A percentile compares a stretch with the other conserved stretches of the same genome.
Evolutionary conservation across 2,113 vertebrate genomes (phyloP).

Genomic region (Nettapus auritus): DNA sequence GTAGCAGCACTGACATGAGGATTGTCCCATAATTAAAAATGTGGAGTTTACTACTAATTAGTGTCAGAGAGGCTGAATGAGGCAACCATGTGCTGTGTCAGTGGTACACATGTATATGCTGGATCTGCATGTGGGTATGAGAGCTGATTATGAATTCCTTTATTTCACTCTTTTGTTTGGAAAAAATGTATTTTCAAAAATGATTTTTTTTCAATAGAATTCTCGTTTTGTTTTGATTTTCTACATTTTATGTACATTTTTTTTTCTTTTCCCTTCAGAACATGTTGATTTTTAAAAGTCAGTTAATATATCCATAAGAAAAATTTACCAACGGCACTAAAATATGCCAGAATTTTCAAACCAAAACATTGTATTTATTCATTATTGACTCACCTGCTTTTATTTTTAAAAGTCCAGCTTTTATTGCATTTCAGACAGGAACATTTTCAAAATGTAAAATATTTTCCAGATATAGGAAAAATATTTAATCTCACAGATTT

Average conservation of each 20-base stretch:
- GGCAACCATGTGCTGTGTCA: rapidly evolving
- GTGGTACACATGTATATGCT: rapidly evolving
- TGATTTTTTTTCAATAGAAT: neutral
- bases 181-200: neutral
- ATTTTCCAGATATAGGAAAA: neutral
- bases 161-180: neutral
- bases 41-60: neutral
- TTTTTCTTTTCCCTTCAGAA: neutral
- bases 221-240: neutral
- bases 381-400: neutral
- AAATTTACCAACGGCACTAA: neutral
- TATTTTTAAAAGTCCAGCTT: too few relatives aligned
- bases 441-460: neutral
- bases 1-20: neutral
- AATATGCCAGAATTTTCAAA: neutral
- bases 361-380: neutral
- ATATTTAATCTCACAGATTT: neutral
- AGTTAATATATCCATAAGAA: neutral
- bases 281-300: neutral
- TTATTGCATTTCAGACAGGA: neutral
- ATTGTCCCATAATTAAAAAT: neutral
- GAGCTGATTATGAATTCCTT: neutral
- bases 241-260: neutral
- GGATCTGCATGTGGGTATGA: neutral
- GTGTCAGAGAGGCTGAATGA: neutral